Evolutionary conservation across 2,113 vertebrate genomes (phyloP).

Genomic region (Eulemur macaco): DNA sequence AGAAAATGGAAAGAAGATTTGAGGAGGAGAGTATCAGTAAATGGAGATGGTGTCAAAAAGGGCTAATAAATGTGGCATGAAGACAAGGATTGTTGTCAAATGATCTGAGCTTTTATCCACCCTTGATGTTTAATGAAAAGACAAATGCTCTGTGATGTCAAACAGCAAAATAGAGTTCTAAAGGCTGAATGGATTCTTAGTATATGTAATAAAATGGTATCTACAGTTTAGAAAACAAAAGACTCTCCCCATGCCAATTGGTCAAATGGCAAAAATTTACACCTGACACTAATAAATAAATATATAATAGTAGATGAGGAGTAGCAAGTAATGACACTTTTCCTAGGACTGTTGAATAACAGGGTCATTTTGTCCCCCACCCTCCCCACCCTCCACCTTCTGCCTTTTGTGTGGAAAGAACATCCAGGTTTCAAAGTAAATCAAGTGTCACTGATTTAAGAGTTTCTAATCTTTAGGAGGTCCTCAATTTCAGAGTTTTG

Average conservation of each 20-base stretch:
- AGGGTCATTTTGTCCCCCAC: too few species aligned
- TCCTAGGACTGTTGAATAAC: not conserved
- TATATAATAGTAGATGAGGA: not conserved
- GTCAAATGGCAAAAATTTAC: not conserved
- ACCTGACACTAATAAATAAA: not conserved
- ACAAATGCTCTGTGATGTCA: not conserved
- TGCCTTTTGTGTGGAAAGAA: not conserved
- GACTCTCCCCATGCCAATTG: not conserved
- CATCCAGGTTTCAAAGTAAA: not conserved
- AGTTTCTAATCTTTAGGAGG: not conserved
- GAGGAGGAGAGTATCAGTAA: not conserved
- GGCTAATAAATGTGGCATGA: not conserved
- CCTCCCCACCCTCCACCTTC: accelerated
- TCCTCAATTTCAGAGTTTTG: not conserved
- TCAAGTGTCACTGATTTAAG: not conserved
- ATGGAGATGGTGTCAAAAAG: not conserved
- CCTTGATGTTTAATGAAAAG: not conserved
- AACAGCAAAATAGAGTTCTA: not conserved
- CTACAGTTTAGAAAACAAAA: not conserved
- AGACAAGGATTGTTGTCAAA: not conserved
- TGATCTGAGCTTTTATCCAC: not conserved
- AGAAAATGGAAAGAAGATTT: not conserved
- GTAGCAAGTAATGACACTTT: not conserved
- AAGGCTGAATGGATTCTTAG: not conserved
- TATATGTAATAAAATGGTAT: not conserved